Conservation (phyloP, 1,140 invertebrate genomes). For the Eupeodes corollae region DNA sequence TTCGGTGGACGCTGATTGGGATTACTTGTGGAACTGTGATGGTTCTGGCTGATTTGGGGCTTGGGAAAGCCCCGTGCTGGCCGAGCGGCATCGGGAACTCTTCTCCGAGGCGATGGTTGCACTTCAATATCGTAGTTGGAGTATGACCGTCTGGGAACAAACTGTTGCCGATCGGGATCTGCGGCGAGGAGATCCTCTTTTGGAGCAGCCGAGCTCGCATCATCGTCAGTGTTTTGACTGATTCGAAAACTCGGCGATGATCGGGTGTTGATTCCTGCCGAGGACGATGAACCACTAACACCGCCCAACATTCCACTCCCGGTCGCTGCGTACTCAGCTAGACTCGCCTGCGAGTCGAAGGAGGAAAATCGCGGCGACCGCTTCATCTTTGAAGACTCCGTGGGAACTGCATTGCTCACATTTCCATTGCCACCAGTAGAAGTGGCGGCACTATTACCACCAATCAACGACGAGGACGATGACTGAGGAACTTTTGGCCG, state of each 20-base stretch:
- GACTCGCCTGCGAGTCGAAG: constrained; percentile 37
- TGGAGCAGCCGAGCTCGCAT: neutral
- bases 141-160: constrained; percentile 28
- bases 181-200: neutral
- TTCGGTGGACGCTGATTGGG: constrained; percentile 19
- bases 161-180: constrained; percentile 5
- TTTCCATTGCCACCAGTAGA: neutral
- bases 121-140: constrained; percentile 33
- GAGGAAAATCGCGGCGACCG: constrained; percentile 35
- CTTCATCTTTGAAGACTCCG: constrained; percentile 29
- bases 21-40: constrained; percentile 15
- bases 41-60: constrained; percentile 16
- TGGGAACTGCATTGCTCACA: constrained; percentile 4
- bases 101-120: constrained; percentile 9
- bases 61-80: constrained; percentile 1
- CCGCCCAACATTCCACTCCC: constrained; percentile 3
- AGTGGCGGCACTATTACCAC: neutral
- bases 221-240: neutral
- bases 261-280: too few relatives aligned
- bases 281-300: constrained; percentile 11
- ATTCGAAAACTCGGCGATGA: too few relatives aligned
- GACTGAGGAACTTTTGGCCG: constrained; percentile 35
- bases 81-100: constrained; percentile 19
- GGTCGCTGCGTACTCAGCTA: constrained; percentile 28
- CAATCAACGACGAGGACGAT: constrained; percentile 13